Evolutionary conservation across 1,140 invertebrate species (phyloP), one percentile per base, ranked within the genome.

Genomic region (Lysiphlebus fabarum): DNA sequence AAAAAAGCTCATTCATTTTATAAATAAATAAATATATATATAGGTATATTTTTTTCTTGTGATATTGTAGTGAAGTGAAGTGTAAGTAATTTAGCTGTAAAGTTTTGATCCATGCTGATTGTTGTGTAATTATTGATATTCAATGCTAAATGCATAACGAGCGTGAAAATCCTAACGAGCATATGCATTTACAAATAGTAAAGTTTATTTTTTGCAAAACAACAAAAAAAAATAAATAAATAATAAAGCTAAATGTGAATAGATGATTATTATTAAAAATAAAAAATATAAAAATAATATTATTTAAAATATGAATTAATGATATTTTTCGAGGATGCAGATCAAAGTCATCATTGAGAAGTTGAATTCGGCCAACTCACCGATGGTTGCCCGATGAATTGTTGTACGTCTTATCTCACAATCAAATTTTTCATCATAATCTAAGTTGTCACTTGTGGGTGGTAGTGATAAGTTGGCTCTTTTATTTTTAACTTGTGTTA

Each of bases 371-470:
- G 62, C 70, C 67, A 26, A 79, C 77, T 79, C 77, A 79, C 77
- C 77, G 68, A 69, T 76, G 66, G 69, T 67, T 69, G 74, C 69
- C 67, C 73, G 74, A 50, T 76, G 76, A 67, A 73, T 70, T 66
- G 72, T 70, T 63, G 76, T 64, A 74, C 73, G 73, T 70, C 73
- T 75, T 76, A 71, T 65, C 60, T 77, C 74, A 70, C 66, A 75
- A 77, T 77, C 72, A 62, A 74, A 73, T 65, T 75, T 77, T 78
- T 77, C 75, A 65, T 79, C 75, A 70, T 76, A 71, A 73, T 77
- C 76, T 77, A 82, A 81, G 69, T 79, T 79, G 75, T 81, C 79
- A 67, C 72, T 72, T 65, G 75, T 75, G 70, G 76, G 73, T 72
- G 76, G 76, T 63, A 80, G 68, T 68, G 76, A 77, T 71, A 78